Evolutionary conservation across 2,113 vertebrate species (phyloP).

Genomic region (Myotis davidii): DNA sequence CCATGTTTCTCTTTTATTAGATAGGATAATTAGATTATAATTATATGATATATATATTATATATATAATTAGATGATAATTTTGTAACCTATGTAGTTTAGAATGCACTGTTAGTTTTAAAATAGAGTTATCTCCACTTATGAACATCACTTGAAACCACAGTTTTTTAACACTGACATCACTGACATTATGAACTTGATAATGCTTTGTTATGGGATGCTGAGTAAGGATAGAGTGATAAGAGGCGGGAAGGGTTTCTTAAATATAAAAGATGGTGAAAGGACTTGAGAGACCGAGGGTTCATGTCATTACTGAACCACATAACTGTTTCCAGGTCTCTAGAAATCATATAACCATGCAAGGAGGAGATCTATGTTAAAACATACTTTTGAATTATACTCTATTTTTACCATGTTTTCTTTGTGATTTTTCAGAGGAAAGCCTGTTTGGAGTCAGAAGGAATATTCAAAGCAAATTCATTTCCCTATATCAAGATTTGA

Average conservation of each 20-base stretch:
- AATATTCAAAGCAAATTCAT: conserved; percentile 9
- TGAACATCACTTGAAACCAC: background rate
- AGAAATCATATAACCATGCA: background rate
- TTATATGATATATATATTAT: background rate
- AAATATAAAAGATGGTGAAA: background rate
- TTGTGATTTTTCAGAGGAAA: background rate
- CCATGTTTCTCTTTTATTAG: too few species aligned
- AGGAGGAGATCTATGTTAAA: background rate
- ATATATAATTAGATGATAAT: background rate
- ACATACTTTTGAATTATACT: background rate
- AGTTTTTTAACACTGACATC: background rate
- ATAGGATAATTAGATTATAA: too few species aligned
- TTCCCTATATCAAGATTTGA: background rate
- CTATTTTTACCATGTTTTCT: background rate
- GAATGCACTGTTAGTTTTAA: background rate
- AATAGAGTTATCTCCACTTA: background rate
- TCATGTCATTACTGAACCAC: background rate
- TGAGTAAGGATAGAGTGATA: background rate
- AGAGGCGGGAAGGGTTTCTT: background rate
- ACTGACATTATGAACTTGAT: background rate
- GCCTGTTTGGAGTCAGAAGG: background rate
- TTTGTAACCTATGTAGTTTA: background rate
- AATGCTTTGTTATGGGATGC: background rate
- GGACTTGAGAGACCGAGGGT: background rate
- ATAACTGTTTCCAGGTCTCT: background rate